Base-by-base conservation (phyloP, 2,797 vertebrate species). In the Pipistrellus kuhlii region DNA sequence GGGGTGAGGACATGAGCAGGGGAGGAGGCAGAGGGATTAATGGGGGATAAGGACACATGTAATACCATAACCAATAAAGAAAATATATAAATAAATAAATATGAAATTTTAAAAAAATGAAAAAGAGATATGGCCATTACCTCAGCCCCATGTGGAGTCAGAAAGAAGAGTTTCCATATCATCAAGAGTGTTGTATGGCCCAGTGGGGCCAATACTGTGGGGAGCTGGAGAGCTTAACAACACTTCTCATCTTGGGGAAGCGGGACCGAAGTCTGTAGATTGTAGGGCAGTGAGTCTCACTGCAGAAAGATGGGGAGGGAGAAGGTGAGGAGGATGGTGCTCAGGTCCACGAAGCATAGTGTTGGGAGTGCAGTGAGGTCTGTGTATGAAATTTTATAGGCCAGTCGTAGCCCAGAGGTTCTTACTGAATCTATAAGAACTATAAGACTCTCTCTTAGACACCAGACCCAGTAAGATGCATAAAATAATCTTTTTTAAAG, bases 401-500 rank as follows among this genome's bases (percentile, higher is more conserved):
- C 23, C 2, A 32, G 10, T 32, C 9, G 9, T 6, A 68, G 32
- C 20, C 25, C 76, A 23, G 1, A 30, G 15, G 41, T 73, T 92
- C 55, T 44, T 32, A 73, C 3, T 46, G 51, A 69, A 30, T 72
- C 84, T 53, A 69, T 12, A 71, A 48, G 41, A 88, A 62, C 20
- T 64, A 80, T 6, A 59, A 90, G 78, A 62, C 35, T 71, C 2
- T 62, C 68, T 14, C 30, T 35, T 84, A 75, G 51, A 48, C 30
- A 80, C 71, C 21, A 76, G n/a, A 87, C 14, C 53, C 41, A 88
- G 35, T 48, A 51, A 78, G 11, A 68, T 15, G 12, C 9, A 41
- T 20, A n/a, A 84, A 64, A 87, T 9, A n/a, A 55, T 55, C n/a
- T 81, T 38, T 46, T 93, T 91, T 44, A 73, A 89, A 77, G 5